phyloP scores from a whole-genome alignment of 92 coral and sea anemone species.

The Epizoanthus rinbou region DNA sequence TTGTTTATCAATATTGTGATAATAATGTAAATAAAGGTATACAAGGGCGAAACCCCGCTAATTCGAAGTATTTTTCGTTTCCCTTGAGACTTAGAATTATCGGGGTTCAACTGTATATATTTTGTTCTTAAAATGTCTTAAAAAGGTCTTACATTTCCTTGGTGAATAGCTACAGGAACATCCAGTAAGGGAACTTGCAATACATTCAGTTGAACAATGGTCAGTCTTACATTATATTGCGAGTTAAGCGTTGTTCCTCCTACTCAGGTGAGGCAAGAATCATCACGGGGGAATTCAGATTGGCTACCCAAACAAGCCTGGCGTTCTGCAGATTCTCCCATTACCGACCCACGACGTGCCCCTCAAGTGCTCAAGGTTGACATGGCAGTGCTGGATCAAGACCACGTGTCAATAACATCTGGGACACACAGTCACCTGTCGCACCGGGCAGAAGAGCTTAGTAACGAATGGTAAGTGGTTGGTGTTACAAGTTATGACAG shows the following conservation, averaged over 20 bases:
- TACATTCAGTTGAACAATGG: too few relatives aligned
- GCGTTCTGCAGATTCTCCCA: conserved; percentile 93
- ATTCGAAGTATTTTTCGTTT: too few relatives aligned
- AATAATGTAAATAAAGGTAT: too few relatives aligned
- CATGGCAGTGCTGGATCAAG: conserved; percentile 68
- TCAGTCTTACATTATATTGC: not conserved
- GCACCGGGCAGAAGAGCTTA: conserved; percentile 88
- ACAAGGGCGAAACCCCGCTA: too few relatives aligned
- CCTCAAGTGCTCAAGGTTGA: conserved; percentile 50
- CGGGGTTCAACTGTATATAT: too few relatives aligned
- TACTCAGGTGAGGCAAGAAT: not conserved
- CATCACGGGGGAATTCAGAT: not conserved
- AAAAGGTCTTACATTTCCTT: too few relatives aligned
- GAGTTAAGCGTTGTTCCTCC: not conserved
- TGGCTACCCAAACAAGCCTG: conserved; percentile 88
- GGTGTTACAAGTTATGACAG: not conserved
- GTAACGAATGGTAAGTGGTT: conserved; percentile 83
- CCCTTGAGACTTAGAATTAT: too few relatives aligned
- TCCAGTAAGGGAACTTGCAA: too few relatives aligned
- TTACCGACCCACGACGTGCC: conserved; percentile 38
- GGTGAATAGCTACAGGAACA: too few relatives aligned
- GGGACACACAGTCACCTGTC: conserved; percentile 83
- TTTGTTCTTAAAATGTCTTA: too few relatives aligned
- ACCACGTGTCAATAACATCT: conserved; percentile 78
- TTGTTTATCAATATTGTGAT: too few relatives aligned